Evolutionary conservation across 2,113 vertebrate genomes (phyloP).

Genomic region (Synchiropus splendidus): DNA sequence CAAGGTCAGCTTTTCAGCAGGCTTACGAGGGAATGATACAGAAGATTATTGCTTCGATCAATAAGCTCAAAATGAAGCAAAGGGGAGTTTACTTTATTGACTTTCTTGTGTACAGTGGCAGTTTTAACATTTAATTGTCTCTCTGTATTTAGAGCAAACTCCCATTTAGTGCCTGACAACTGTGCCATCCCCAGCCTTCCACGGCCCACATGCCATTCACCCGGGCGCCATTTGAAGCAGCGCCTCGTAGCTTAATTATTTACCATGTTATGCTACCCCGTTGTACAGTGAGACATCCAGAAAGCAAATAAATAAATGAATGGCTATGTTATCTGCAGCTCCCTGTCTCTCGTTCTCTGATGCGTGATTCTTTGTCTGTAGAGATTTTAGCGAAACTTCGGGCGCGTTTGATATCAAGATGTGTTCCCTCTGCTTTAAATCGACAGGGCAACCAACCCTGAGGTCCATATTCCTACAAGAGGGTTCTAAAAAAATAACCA

Average conservation of each 20-base stretch:
- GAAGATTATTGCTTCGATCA: constrained; percentile 76
- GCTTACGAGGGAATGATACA: constrained; percentile 73
- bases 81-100: constrained; percentile 73
- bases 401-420: constrained; percentile 61
- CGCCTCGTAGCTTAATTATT: constrained; percentile 64
- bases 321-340: constrained; percentile 49
- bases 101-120: constrained; percentile 72
- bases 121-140: constrained; percentile 77
- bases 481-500: constrained; percentile 55
- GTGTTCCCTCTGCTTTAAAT: constrained; percentile 60
- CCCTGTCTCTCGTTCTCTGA: constrained; percentile 40
- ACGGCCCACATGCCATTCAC: constrained; percentile 35
- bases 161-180: constrained; percentile 58
- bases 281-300: constrained; percentile 53
- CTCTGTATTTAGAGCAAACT: constrained; percentile 69
- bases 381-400: constrained; percentile 53
- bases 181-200: constrained; percentile 40
- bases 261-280: constrained; percentile 59
- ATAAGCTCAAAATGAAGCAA: constrained; percentile 76
- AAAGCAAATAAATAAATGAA: constrained; percentile 69
- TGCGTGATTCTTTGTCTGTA: constrained; percentile 48
- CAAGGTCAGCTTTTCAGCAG: constrained; percentile 71
- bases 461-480: constrained; percentile 54
- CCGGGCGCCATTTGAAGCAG: constrained; percentile 57
- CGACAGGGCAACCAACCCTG: constrained; percentile 56